Percentiles rank a stretch among this genome's conserved stretches.
phyloP scores from a whole-genome alignment of 2,113 vertebrate genomes.

The Alosa alosa region DNA sequence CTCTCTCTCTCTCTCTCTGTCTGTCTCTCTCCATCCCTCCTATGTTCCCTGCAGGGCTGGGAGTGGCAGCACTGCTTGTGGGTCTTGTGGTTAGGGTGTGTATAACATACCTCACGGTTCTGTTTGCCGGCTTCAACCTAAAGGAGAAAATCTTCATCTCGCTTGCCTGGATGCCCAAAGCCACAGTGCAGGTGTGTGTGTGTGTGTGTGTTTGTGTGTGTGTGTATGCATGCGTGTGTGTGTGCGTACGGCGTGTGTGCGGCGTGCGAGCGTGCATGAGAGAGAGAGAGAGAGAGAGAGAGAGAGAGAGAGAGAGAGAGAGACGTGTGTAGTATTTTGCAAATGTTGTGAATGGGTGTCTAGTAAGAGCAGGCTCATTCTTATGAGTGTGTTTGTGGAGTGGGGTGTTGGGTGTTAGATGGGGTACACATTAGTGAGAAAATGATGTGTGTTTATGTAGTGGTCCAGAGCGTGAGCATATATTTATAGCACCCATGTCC shows the following conservation, averaged over 20 bases:
- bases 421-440: too few species aligned
- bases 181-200: constrained; percentile 86
- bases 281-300: too few species aligned
- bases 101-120: constrained; percentile 78
- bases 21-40: background rate
- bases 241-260: background rate
- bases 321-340: background rate
- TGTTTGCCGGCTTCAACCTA: constrained; percentile 84
- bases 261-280: background rate
- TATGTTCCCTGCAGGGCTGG: constrained; percentile 69
- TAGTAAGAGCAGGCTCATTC: too few species aligned
- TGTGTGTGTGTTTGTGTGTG: constrained; percentile 15
- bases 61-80: constrained; percentile 68
- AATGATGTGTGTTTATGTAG: too few species aligned
- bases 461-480: too few species aligned
- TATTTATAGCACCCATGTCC: too few species aligned
- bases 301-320: background rate
- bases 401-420: too few species aligned
- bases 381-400: background rate
- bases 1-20: background rate
- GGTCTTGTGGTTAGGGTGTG: constrained; percentile 73
- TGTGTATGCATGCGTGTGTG: background rate
- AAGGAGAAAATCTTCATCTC: constrained; percentile 93
- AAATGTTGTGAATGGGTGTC: too few species aligned
- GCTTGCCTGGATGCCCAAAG: constrained; percentile 94